These are phyloP conservation scores for Lamprotornis superbus DNA, from an alignment of 2,113 vertebrate species.

Conservation along the genomic window DNA sequence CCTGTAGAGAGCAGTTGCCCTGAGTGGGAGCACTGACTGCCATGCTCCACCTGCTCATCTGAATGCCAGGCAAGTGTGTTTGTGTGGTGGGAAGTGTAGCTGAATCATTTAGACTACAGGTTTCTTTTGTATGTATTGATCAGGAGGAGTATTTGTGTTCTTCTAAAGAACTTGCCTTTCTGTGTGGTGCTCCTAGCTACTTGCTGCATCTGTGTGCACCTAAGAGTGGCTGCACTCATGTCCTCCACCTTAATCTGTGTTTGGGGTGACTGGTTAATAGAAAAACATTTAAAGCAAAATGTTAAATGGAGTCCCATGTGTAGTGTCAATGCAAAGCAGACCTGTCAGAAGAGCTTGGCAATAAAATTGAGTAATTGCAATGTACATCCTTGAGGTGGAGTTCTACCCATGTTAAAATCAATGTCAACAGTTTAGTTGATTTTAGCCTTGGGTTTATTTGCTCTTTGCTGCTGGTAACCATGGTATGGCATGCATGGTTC, in stretches of 20 bases:
- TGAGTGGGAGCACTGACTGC: neutral
- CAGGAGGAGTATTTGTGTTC: neutral
- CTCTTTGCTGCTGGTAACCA: constrained; percentile 11
- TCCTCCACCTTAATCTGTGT: neutral
- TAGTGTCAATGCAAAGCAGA: neutral
- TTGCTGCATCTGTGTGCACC: accelerated
- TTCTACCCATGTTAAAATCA: neutral
- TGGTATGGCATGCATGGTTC: neutral
- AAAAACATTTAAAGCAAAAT: neutral
- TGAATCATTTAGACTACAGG: neutral
- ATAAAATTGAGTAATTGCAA: neutral
- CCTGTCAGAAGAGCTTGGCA: neutral
- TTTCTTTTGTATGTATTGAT: neutral
- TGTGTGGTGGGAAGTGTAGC: neutral
- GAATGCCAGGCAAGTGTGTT: neutral
- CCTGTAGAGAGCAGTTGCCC: neutral
- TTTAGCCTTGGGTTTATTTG: constrained; percentile 20
- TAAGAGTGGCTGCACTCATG: neutral
- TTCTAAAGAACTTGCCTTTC: neutral
- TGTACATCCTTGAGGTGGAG: neutral
- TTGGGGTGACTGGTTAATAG: neutral
- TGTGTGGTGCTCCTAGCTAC: neutral
- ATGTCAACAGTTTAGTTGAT: neutral
- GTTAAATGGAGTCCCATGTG: neutral
- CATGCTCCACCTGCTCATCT: neutral